A percentile compares a stretch with the other conserved stretches of the same genome.
These are phyloP conservation scores for Ditylenchus dipsaci DNA, from an alignment of 1,140 invertebrate species.

Conservation along the genomic window DNA sequence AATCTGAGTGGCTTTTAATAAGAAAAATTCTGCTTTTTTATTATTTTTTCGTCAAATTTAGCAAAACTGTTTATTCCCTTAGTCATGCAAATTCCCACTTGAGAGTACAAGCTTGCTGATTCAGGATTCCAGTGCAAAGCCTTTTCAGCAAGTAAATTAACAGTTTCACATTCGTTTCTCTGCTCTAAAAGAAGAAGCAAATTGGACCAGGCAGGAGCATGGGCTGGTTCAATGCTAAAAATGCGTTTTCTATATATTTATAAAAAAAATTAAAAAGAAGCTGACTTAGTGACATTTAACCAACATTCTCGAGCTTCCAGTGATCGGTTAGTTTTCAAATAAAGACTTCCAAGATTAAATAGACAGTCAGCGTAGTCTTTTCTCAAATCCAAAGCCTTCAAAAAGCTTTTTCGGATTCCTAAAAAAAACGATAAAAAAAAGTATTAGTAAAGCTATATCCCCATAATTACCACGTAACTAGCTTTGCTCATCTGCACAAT, in stretches of 20 bases:
- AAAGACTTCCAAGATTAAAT: conserved; percentile 29
- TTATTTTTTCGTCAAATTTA: neutral
- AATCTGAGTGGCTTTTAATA: neutral
- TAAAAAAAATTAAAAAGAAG: too few species aligned
- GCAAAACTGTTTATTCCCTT: neutral
- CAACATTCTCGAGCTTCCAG: conserved; percentile 3
- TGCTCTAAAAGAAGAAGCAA: neutral
- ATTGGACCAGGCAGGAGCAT: conserved; percentile 17
- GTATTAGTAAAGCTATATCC: neutral
- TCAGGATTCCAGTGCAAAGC: neutral
- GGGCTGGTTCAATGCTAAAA: conserved; percentile 1
- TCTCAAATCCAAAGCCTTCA: conserved; percentile 16
- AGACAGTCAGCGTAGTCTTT: conserved; percentile 16
- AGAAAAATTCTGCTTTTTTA: neutral
- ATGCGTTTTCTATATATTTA: too few species aligned
- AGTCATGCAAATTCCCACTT: neutral
- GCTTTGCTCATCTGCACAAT: conserved; percentile 76
- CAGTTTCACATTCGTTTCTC: neutral
- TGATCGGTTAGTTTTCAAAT: neutral
- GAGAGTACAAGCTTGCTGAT: neutral
- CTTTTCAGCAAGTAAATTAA: neutral
- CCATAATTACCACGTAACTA: conserved; percentile 66
- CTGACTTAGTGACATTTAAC: neutral
- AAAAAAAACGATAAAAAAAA: conserved; percentile 1
- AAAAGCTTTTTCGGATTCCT: conserved; percentile 16